Evolutionary conservation across 2,888 invertebrate genomes (phyloP), one percentile per base, ranked within the genome.

Genomic region (Cephonodes hylas): DNA sequence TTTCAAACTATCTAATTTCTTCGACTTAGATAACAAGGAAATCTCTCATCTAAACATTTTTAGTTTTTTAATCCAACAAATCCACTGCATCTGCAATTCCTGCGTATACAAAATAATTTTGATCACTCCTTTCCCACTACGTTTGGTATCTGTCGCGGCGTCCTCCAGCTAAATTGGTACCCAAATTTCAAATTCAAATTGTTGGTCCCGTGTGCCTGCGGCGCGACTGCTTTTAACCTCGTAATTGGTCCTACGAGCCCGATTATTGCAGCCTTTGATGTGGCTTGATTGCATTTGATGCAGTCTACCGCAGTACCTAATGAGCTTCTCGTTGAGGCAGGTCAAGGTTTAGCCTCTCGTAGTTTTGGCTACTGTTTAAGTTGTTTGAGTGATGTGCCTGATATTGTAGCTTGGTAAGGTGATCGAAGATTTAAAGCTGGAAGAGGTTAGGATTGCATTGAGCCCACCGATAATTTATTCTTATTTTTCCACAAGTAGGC

Each of bases 121-220:
- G 83, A 84, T 88, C 80, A 85, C 80, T 86, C 84, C 81, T 84
- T 85, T 81, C 82, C 82, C 76, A 76, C 71, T 74, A 73, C 76
- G 77, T 80, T 83, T 67, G 82, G 83, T 81, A 78, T 85, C 88
- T 90, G 91, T 92, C 91, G 88, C 88, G 79, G 83, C 77, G 85
- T 89, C 88, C 88, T 86, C 85, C 66, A 88, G 85, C 84, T 86
- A 91, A 90, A 91, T 91, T 91, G 91, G 86, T 87, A 83, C 88
- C 88, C 74, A 88, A 88, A 90, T 90, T 91, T 83, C 86, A 86
- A 91, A 91, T 91, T 91, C 89, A 90, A 93, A 93, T 88, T 77
- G 78, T 62, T 46, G 66, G 83, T 85, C 89, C 89, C 86, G 82
- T 77, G 81, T 77, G 85, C 91, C 87, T 73, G 83, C 73, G 87